phyloP scores from a whole-genome alignment of 1,140 invertebrate species.

The Hydropsyche tenuis region DNA sequence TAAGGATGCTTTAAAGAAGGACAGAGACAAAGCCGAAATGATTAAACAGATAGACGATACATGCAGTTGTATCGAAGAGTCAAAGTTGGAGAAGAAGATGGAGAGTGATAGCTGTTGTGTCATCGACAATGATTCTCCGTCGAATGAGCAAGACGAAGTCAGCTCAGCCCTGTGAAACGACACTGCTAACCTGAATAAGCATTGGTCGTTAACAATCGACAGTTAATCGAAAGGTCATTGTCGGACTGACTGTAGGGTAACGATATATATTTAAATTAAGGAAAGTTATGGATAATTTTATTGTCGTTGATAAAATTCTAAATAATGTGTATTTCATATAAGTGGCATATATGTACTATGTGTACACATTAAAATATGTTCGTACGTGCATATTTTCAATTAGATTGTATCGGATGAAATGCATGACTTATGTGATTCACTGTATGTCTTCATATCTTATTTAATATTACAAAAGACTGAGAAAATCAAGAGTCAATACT shows the following conservation, averaged over 20 bases:
- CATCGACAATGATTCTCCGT: conserved; percentile 45
- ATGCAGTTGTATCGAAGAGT: conserved; percentile 33
- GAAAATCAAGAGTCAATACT: conserved; percentile 24
- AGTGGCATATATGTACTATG: too few species aligned
- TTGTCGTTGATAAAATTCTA: conserved; percentile 2
- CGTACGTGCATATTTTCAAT: too few species aligned
- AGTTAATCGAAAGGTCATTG: too few species aligned
- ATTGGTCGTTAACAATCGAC: too few species aligned
- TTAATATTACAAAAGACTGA: conserved; percentile 20
- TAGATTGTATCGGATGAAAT: neutral
- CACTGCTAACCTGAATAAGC: neutral
- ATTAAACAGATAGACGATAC: conserved; percentile 29
- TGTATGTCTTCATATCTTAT: conserved; percentile 28
- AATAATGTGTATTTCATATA: neutral
- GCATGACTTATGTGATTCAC: neutral
- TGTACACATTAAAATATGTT: too few species aligned
- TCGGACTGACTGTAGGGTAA: neutral
- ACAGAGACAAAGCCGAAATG: conserved; percentile 33
- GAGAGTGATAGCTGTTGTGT: conserved; percentile 32
- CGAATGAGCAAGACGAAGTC: conserved; percentile 47
- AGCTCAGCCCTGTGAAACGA: conserved; percentile 46
- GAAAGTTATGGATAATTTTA: conserved; percentile 7
- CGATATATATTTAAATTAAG: neutral
- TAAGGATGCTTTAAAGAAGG: conserved; percentile 53
- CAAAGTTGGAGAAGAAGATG: conserved; percentile 36